phyloP scores from a whole-genome alignment of 2,888 invertebrate genomes.

The Eupithecia dodoneata region DNA sequence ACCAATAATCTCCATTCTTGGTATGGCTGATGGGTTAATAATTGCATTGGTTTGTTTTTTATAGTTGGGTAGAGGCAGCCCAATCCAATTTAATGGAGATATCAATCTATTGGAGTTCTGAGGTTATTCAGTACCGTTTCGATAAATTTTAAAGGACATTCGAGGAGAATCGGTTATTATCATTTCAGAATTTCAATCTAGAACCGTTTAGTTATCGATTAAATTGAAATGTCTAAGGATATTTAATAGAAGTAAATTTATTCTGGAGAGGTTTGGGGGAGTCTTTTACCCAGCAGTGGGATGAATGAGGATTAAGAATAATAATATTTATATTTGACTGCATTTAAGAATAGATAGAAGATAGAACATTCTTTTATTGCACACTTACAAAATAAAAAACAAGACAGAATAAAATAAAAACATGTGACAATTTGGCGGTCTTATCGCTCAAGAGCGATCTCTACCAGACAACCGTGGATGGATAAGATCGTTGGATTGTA shows the following conservation, averaged over 20 bases:
- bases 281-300: not conserved
- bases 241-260: not conserved
- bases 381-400: no score
- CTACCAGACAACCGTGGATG: no score
- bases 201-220: not conserved
- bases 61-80: not conserved
- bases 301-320: not conserved
- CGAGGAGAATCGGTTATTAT: not conserved
- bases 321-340: no score
- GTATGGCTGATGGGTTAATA: conserved; percentile 50
- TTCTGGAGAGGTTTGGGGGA: not conserved
- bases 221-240: no score
- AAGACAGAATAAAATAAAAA: no score
- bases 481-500: no score
- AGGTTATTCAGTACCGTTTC: conserved; percentile 2
- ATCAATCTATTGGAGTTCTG: conserved; percentile 4
- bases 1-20: conserved; percentile 3
- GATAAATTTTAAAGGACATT: not conserved
- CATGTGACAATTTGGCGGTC: no score
- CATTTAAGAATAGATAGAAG: no score
- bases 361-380: no score
- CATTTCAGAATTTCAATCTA: not conserved
- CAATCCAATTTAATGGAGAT: conserved; percentile 12
- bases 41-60: conserved; percentile 43
- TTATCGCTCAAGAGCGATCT: no score